Percentiles rank a stretch among this genome's conserved stretches.
phyloP scores from a whole-genome alignment of 2,888 invertebrate species.

The Linhomoeus sp. region DNA sequence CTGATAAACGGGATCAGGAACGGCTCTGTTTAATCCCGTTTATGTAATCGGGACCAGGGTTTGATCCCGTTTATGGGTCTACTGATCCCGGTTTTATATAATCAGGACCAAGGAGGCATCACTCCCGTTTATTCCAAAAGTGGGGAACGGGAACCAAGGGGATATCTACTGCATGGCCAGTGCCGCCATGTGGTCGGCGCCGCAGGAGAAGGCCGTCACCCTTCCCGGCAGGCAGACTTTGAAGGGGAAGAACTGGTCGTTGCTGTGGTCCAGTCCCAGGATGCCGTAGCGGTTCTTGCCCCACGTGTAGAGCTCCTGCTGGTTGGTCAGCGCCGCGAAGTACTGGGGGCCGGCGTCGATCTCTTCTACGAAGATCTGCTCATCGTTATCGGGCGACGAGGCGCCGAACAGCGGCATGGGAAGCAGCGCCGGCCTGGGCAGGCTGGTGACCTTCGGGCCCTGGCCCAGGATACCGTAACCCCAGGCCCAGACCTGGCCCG shows the following conservation, averaged over 20 bases:
- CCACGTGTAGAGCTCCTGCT: conserved; percentile 73
- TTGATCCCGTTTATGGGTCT: too few relatives aligned
- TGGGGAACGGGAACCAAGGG: too few relatives aligned
- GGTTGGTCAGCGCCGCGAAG: conserved; percentile 56
- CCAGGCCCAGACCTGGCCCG: conserved; percentile 64
- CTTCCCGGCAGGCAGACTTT: conserved; percentile 36
- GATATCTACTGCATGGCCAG: too few relatives aligned
- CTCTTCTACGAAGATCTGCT: conserved; percentile 40
- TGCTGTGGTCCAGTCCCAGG: conserved; percentile 55
- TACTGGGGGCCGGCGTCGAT: conserved; percentile 53
- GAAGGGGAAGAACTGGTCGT: conserved; percentile 69
- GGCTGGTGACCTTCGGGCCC: conserved; percentile 53
- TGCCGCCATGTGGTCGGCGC: too few relatives aligned
- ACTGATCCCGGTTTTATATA: too few relatives aligned
- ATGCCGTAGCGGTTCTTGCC: conserved; percentile 64
- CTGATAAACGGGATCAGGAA: too few relatives aligned
- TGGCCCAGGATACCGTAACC: conserved; percentile 76
- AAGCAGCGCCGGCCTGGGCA: conserved; percentile 47
- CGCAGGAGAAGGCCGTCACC: too few relatives aligned
- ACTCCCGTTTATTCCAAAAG: too few relatives aligned
- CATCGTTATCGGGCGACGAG: too few relatives aligned
- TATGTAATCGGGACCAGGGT: too few relatives aligned
- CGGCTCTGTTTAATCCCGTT: too few relatives aligned
- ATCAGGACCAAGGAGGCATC: too few relatives aligned
- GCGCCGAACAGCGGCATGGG: conserved; percentile 61